A percentile compares a stretch with the other conserved stretches of the same genome.
These are phyloP conservation scores for Coelopa pilipes DNA, from an alignment of 2,888 invertebrate genomes.

Conservation along the genomic window DNA sequence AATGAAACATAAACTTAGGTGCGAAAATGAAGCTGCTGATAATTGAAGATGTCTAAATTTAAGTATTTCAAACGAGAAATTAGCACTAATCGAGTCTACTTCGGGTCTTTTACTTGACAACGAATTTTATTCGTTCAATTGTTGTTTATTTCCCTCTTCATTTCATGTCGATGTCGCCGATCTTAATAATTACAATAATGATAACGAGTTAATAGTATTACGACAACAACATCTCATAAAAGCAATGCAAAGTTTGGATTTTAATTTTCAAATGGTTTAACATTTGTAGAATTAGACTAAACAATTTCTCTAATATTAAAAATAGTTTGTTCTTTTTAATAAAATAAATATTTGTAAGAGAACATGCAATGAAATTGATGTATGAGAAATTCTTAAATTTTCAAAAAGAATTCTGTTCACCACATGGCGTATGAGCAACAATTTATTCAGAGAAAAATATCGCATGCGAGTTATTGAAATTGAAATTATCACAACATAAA, in stretches of 20 bases:
- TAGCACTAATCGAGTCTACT: neutral
- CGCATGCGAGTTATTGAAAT: neutral
- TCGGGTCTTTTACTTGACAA: neutral
- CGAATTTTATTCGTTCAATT: slow-evolving; percentile 2
- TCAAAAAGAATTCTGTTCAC: neutral
- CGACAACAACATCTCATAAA: no score
- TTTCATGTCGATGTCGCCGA: no score
- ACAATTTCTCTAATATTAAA: no score
- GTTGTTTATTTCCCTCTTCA: neutral
- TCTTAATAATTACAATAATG: no score
- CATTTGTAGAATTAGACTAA: no score
- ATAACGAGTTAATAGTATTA: no score
- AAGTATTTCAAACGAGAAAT: neutral
- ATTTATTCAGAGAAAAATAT: neutral
- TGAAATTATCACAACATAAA: neutral
- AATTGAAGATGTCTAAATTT: neutral
- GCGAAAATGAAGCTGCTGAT: slow-evolving; percentile 18
- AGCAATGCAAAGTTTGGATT: no score
- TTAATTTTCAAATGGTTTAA: no score
- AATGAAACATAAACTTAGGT: slow-evolving; percentile 21
- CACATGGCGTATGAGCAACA: slow-evolving; percentile 4
- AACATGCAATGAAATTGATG: neutral
- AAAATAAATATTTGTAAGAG: neutral
- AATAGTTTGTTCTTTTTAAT: no score
- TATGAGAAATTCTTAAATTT: neutral